Base-by-base conservation (phyloP, 2,797 vertebrate genomes). In the Paedocypris micromegethes region DNA sequence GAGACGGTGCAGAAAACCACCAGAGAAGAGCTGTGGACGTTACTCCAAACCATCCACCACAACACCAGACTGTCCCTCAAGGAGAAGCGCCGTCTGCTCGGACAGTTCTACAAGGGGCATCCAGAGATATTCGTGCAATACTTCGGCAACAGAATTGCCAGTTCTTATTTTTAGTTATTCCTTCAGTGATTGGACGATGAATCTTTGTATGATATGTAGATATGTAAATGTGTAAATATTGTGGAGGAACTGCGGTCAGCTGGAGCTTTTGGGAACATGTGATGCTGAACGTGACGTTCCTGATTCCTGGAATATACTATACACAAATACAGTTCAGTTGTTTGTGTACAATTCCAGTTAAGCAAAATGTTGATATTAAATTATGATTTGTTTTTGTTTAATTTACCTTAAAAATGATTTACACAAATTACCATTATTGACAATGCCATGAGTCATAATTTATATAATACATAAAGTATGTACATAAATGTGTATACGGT, bases 71-170 rank as follows among this genome's bases (percentile, higher is more conserved):
- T 98, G 43, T 91, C 94, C 57, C 61, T 84, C 62, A 97, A 93
- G 81, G 94, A 99, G 66, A 96, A 91, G 84, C 92, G 89, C 64
- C 90, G 91, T 37, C 80, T 96, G 68, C 86, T 99, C 55, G 90
- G 87, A 76, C 94, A 96, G 71, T 98, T 99, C 84, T 93, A 93
- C 50, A 94, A 90, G 84, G 93, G 91, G 72, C 95, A 98, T 67
- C 94, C 95, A 0, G 87, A 93, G 59, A 91, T 95, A 78, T 98
- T 98, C 78, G 87, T 92, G 78, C 91, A 96, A 61, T 98, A 98
- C 88, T 98, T 97, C 87, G 93, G 92, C 79, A 90, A 91, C 60
- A 90, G 86, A 87, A 78, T 92, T 78, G 88, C 87, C 73, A 86
- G 81, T 74, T 75, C 88, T 55, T 90, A 85, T 84, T 60, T 83